Evolutionary conservation across 2,888 invertebrate genomes (phyloP).

Genomic region (Tribolium freemani): DNA sequence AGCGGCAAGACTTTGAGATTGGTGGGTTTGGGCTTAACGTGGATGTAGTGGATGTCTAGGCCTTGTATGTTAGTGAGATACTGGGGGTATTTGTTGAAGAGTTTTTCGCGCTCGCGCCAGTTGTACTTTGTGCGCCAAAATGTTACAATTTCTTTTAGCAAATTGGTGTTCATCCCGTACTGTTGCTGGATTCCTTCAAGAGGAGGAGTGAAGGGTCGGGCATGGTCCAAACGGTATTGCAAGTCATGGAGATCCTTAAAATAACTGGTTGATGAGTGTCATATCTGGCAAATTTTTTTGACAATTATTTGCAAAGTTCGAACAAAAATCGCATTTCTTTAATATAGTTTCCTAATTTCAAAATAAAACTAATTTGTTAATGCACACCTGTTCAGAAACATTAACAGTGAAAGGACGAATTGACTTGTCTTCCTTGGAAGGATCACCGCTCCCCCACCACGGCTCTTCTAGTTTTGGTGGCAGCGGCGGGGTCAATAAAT

Average conservation of each 20-base stretch:
- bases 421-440: slow-evolving; percentile 27
- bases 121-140: slow-evolving; percentile 84
- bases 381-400: slow-evolving; percentile 36
- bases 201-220: slow-evolving; percentile 67
- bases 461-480: slow-evolving; percentile 34
- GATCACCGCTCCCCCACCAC: slow-evolving; percentile 36
- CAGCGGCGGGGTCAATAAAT: slow-evolving; percentile 18
- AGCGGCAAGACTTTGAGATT: slow-evolving; percentile 73
- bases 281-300: too few species aligned
- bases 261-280: too few species aligned
- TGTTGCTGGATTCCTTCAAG: slow-evolving; percentile 79
- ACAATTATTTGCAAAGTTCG: too few species aligned
- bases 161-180: slow-evolving; percentile 83
- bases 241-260: slow-evolving; percentile 55
- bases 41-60: slow-evolving; percentile 72
- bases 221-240: slow-evolving; percentile 71
- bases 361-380: too few species aligned
- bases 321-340: too few species aligned
- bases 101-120: slow-evolving; percentile 75
- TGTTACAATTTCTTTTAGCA: slow-evolving; percentile 76
- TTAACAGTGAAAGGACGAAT: slow-evolving; percentile 30
- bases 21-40: slow-evolving; percentile 70
- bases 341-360: too few species aligned
- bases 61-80: slow-evolving; percentile 82
- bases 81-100: slow-evolving; percentile 78